Percentiles rank a stretch among this genome's conserved stretches.
Evolutionary conservation across 2,797 vertebrate species (phyloP).

Genomic region (Mergus octosetaceus): DNA sequence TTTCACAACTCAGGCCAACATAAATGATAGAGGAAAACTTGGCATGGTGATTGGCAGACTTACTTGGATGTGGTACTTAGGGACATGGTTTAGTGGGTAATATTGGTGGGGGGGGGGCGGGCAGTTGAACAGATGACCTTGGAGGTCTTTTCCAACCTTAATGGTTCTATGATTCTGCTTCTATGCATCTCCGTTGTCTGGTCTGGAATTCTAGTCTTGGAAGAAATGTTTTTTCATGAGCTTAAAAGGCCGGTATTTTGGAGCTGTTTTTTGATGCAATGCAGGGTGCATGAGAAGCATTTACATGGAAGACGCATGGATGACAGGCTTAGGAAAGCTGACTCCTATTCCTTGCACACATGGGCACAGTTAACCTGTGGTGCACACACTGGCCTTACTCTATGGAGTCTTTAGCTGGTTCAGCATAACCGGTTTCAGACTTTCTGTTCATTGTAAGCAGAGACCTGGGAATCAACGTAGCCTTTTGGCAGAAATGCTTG

Average conservation of each 20-base stretch:
- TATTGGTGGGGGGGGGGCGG: too few relatives aligned
- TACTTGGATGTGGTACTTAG: too few relatives aligned
- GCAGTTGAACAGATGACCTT: too few relatives aligned
- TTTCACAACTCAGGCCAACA: background rate
- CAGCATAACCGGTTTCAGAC: rapidly evolving
- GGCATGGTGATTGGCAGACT: background rate
- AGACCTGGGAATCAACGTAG: background rate
- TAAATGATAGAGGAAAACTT: background rate
- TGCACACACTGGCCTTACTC: background rate
- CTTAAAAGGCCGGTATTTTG: background rate
- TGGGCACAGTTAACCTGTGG: rapidly evolving
- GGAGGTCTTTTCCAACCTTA: too few relatives aligned
- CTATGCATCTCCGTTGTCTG: rapidly evolving
- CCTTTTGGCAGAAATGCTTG: background rate
- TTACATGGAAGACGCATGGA: background rate
- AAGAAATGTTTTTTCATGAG: background rate
- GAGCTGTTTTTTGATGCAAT: background rate
- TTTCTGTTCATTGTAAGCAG: background rate
- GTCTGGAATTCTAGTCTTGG: background rate
- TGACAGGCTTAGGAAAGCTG: background rate
- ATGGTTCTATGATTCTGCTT: background rate
- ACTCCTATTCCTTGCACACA: background rate
- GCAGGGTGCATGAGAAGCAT: background rate
- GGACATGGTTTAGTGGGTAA: too few relatives aligned
- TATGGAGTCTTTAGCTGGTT: background rate